phyloP scores from a whole-genome alignment of 2,113 vertebrate genomes.

The Poeciliopsis turrubarensis region DNA sequence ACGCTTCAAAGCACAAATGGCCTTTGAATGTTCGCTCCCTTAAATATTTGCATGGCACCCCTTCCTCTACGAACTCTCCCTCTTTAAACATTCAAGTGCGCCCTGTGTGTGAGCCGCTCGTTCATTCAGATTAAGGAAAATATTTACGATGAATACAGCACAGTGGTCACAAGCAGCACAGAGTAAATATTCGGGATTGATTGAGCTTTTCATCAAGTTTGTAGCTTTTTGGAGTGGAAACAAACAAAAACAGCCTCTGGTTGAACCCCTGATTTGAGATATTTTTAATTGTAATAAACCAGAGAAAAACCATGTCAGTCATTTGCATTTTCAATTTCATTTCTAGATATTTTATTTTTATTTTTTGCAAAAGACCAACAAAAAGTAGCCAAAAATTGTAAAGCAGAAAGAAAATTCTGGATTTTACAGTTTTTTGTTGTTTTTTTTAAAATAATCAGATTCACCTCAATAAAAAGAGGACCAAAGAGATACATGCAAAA shows the following conservation, averaged over 20 bases:
- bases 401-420: no score
- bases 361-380: no score
- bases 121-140: slow-evolving; percentile 61
- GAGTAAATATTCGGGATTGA: slow-evolving; percentile 56
- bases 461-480: no score
- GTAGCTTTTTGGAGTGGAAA: not conserved
- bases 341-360: no score
- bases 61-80: slow-evolving; percentile 46
- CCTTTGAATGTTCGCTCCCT: slow-evolving; percentile 59
- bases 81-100: slow-evolving; percentile 46
- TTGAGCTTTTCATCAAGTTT: slow-evolving; percentile 19
- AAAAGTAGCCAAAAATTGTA: no score
- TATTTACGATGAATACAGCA: slow-evolving; percentile 71
- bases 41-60: slow-evolving; percentile 65
- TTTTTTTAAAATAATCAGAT: no score
- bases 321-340: not conserved
- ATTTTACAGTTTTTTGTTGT: no score
- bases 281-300: not conserved
- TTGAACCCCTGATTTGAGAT: not conserved
- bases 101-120: slow-evolving; percentile 57
- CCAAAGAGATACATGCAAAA: no score
- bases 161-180: slow-evolving; percentile 37
- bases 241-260: not conserved
- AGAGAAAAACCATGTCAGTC: not conserved
- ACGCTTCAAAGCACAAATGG: slow-evolving; percentile 64